A percentile compares a stretch with the other conserved stretches of the same genome.
Evolutionary conservation across 2,888 invertebrate species (phyloP).

Genomic region (Dioctria rufipes): DNA sequence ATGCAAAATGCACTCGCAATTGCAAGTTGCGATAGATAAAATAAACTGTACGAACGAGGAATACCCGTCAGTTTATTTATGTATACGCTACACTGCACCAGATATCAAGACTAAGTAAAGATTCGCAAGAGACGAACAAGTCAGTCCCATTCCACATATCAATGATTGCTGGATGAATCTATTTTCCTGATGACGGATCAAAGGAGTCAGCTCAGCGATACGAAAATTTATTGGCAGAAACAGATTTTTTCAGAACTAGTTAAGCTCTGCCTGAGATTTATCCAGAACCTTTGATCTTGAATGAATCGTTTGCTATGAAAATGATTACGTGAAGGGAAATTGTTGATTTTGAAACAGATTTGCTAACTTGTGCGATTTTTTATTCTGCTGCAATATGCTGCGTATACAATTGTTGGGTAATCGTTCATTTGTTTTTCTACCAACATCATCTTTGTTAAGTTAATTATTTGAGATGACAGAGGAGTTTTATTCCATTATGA

Average conservation of each 20-base stretch:
- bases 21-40: slow-evolving; percentile 1
- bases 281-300: not conserved
- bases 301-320: not conserved
- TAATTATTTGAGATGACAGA: too few relatives aligned
- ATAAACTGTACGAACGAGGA: not conserved
- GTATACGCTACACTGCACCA: not conserved
- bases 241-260: slow-evolving; percentile 29
- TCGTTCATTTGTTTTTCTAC: too few relatives aligned
- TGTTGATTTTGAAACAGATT: too few relatives aligned
- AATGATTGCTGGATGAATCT: slow-evolving; percentile 51
- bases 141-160: not conserved
- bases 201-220: slow-evolving; percentile 53
- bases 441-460: too few relatives aligned
- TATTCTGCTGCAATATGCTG: too few relatives aligned
- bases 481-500: too few relatives aligned
- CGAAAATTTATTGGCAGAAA: slow-evolving; percentile 55
- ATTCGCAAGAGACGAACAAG: not conserved
- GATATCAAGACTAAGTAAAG: not conserved
- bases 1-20: not conserved
- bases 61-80: slow-evolving; percentile 20
- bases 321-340: not conserved
- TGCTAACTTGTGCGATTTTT: too few relatives aligned
- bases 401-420: too few relatives aligned
- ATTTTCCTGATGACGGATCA: slow-evolving; percentile 57
- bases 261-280: too few relatives aligned